These are phyloP conservation scores for Atractosteus spatula DNA, from an alignment of 2,113 vertebrate genomes.

Conservation along the genomic window DNA sequence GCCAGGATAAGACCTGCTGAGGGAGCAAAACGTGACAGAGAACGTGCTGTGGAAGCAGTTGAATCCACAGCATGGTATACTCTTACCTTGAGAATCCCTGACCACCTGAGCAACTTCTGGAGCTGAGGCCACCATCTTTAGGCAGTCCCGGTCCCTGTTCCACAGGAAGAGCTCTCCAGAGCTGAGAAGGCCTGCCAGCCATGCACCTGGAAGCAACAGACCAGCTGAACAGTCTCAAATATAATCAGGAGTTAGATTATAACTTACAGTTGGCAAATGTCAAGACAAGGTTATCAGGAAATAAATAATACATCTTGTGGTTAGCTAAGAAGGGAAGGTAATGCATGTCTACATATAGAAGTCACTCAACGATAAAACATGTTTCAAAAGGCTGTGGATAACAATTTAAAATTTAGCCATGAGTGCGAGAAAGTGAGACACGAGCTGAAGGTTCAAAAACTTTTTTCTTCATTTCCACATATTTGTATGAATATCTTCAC, in stretches of 20 bases:
- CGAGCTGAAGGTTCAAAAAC: too few species aligned
- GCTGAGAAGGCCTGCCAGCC: constrained; percentile 79
- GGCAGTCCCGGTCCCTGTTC: constrained; percentile 83
- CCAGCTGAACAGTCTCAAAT: too few species aligned
- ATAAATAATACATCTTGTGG: background rate
- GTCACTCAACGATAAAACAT: background rate
- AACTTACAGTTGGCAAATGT: background rate
- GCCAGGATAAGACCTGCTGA: too few species aligned
- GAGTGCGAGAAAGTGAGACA: background rate
- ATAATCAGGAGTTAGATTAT: too few species aligned
- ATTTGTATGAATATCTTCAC: too few species aligned
- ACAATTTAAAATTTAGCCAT: background rate
- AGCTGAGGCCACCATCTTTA: constrained; percentile 69
- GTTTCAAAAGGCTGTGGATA: background rate
- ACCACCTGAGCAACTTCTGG: constrained; percentile 65
- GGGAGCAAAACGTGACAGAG: too few species aligned
- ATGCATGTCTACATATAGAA: background rate
- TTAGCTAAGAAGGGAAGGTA: background rate
- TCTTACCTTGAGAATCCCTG: constrained; percentile 60
- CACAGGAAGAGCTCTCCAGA: constrained; percentile 90
- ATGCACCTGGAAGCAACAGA: constrained; percentile 66
- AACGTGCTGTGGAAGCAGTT: too few species aligned
- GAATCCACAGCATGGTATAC: background rate
- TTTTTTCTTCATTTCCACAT: too few species aligned
- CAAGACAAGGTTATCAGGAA: background rate